Conservation (phyloP, 2,797 vertebrate genomes). For the Lutra lutra region DNA sequence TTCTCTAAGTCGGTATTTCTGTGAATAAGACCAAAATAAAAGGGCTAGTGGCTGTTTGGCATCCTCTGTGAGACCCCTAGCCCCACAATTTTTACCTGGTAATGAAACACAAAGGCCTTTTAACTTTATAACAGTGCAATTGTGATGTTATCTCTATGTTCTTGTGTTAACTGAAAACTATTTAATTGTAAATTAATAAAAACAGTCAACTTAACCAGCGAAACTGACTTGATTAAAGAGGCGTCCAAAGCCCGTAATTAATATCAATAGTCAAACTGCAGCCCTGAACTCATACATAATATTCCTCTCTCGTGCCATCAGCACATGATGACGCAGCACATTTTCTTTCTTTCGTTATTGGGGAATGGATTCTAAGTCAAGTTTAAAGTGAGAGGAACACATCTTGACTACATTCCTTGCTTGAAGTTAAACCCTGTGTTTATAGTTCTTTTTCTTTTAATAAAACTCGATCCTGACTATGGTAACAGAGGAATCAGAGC, state of each 20-base stretch:
- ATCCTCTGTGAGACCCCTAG: neutral
- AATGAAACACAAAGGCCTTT: neutral
- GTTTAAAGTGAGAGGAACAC: neutral
- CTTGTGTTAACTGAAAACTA: slow-evolving; percentile 38
- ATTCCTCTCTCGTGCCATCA: neutral
- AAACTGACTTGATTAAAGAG: slow-evolving; percentile 34
- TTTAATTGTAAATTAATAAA: slow-evolving; percentile 69
- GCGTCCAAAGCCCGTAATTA: neutral
- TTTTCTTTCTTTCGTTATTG: neutral
- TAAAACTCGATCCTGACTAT: neutral
- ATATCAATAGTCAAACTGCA: neutral
- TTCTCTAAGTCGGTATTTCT: slow-evolving; percentile 29
- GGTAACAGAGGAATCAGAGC: neutral
- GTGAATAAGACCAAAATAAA: slow-evolving; percentile 51
- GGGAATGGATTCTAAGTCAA: neutral
- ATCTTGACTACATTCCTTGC: neutral
- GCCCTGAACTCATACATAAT: neutral
- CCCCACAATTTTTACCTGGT: slow-evolving; percentile 24
- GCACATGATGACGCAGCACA: neutral
- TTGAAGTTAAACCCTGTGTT: neutral
- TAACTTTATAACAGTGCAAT: neutral
- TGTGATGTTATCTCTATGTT: slow-evolving; percentile 2
- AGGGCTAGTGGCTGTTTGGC: neutral
- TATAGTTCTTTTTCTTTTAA: neutral
- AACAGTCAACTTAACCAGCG: slow-evolving; percentile 47